A percentile compares a stretch with the other conserved stretches of the same genome.
phyloP scores from a whole-genome alignment of 2,797 vertebrate genomes.

The Coregonus ussuriensis region DNA sequence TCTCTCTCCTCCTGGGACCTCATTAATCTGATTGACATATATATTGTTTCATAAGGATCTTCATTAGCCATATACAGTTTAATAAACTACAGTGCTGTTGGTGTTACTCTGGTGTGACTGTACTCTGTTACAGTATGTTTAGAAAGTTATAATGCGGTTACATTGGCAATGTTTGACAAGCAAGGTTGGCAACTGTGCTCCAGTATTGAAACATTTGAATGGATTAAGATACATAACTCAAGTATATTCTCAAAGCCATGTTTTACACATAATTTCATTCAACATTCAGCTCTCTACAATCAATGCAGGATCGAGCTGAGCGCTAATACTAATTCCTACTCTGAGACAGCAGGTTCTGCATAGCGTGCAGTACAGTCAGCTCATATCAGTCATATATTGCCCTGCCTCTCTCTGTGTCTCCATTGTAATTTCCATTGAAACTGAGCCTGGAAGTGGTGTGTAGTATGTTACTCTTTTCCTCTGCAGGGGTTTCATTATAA shows the following conservation, averaged over 20 bases:
- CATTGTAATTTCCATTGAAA: conserved; percentile 57
- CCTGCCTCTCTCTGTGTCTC: conserved; percentile 38
- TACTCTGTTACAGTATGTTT: background rate
- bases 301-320: conserved; percentile 24
- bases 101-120: conserved; percentile 8
- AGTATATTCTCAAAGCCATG: too few relatives aligned
- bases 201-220: too few relatives aligned
- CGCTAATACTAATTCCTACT: conserved; percentile 14
- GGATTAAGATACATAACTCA: too few relatives aligned
- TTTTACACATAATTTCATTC: too few relatives aligned
- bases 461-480: conserved; percentile 35
- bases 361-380: conserved; percentile 44
- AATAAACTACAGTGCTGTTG: background rate
- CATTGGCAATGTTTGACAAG: background rate
- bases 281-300: conserved; percentile 25
- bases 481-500: conserved; percentile 53
- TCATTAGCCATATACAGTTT: background rate
- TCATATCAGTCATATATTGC: conserved; percentile 52
- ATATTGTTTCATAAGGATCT: background rate
- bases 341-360: conserved; percentile 25
- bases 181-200: background rate
- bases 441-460: conserved; percentile 16
- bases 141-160: background rate
- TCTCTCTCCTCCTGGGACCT: background rate
- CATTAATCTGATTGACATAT: conserved; percentile 10